Evolutionary conservation across 2,888 invertebrate genomes (phyloP).

Genomic region (Nymphalis urticae): DNA sequence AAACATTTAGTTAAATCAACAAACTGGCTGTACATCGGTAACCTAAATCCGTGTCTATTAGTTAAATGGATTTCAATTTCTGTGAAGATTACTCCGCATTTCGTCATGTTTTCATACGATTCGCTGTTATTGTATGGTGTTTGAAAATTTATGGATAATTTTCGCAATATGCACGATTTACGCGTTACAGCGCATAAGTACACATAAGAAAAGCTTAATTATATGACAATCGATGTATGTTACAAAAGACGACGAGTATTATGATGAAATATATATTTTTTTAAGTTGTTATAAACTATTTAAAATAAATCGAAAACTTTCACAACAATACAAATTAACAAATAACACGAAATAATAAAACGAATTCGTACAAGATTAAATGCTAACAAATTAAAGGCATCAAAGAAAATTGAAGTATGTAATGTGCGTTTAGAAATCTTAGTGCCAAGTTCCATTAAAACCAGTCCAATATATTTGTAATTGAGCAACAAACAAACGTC

Average conservation of each 20-base stretch:
- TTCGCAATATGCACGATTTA: constrained; percentile 11
- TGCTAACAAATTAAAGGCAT: too few species aligned
- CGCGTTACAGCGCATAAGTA: background rate
- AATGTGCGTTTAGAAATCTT: background rate
- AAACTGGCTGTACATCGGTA: constrained; percentile 18
- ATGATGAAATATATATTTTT: too few species aligned
- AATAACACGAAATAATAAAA: too few species aligned
- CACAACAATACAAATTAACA: too few species aligned
- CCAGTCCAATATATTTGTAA: background rate
- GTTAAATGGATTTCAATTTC: constrained; percentile 26
- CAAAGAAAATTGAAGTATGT: too few species aligned
- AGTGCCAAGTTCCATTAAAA: constrained; percentile 11
- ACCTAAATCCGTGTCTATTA: constrained; percentile 35
- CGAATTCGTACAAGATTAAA: too few species aligned
- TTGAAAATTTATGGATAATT: constrained; percentile 23
- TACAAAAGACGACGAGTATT: too few species aligned
- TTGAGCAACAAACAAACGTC: constrained; percentile 10
- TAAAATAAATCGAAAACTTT: too few species aligned
- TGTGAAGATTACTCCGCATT: constrained; percentile 28
- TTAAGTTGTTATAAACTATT: too few species aligned
- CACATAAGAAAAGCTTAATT: too few species aligned
- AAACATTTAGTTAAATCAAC: constrained; percentile 14
- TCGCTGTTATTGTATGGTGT: constrained; percentile 11
- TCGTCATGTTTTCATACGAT: constrained; percentile 19
- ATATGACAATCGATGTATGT: too few species aligned